Evolutionary conservation across 2,113 vertebrate genomes (phyloP), one percentile per base, ranked within the genome.

Genomic region (Poecilia latipinna): DNA sequence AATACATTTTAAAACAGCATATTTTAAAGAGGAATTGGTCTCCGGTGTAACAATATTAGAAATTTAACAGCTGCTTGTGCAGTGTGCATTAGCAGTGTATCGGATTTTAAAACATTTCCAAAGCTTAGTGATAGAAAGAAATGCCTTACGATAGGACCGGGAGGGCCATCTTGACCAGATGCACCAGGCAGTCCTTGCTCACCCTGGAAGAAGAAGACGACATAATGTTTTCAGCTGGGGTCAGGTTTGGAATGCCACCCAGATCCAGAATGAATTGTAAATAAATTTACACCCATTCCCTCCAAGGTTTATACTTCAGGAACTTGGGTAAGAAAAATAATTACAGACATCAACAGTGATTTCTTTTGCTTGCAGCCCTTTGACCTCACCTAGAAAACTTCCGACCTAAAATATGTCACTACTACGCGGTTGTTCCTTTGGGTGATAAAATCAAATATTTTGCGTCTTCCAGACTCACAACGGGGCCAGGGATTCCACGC

Each of bases 161-260:
- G 97, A 28, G 96, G 97, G 42, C 98, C 98, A 17, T 98, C 96
- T 89, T 97, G 96, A 68, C 98, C 98, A 11, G 97, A 90, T 0
- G 96, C 93, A 92, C 98, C 98, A 72, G 97, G 96, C 22, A 97
- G 92, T 80, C 98, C 98, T 96, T 99, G 98, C 72, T 99, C 98
- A 87, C 98, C 98, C 98, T 99, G 74, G n/a, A 65, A 90, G 78
- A 61, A 22, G 61, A 37, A 39, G 2, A 37, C 35, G 3, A 37
- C 35, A 37, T 37, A 12, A 37, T 37, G 35, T 11, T 37, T 37
- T 37, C 35, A 37, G 35, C 35, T 37, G 11, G 35, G 10, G 0
- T 37, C 35, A 37, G 35, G 11, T 51, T 51, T 51, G 48, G 19
- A 19, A 17, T 51, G 19, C 48, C 24, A 51, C 19, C 15, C 15